These are phyloP conservation scores for Drosophila elegans DNA, from an alignment of 1,140 invertebrate genomes.

Conservation along the genomic window DNA sequence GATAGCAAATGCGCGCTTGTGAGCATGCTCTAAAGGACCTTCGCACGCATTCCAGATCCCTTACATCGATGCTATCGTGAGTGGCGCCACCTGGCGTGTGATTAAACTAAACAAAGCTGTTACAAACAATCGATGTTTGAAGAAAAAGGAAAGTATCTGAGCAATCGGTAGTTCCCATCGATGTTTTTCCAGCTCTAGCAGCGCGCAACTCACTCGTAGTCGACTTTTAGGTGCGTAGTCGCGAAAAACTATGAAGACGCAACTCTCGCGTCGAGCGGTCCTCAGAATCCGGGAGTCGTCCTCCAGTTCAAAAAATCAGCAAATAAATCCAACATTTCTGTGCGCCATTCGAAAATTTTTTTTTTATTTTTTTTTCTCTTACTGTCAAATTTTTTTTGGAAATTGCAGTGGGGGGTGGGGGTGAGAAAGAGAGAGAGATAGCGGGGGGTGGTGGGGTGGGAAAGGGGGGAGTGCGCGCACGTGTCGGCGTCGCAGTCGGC, in stretches of 20 bases:
- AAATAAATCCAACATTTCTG: constrained; percentile 31
- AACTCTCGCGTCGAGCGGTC: constrained; percentile 47
- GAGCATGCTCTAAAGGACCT: no score
- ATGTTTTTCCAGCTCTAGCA: neutral
- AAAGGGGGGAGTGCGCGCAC: constrained; percentile 14
- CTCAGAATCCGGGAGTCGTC: constrained; percentile 38
- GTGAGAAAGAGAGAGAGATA: neutral
- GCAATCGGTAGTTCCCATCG: neutral
- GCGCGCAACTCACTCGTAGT: constrained; percentile 61
- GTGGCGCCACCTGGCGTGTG: neutral
- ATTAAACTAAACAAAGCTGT: neutral
- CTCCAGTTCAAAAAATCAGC: constrained; percentile 23
- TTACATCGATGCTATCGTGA: neutral
- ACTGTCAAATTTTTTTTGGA: constrained; percentile 24
- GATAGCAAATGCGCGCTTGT: neutral
- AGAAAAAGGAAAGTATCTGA: neutral
- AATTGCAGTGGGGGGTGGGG: constrained; percentile 7
- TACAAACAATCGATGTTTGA: neutral
- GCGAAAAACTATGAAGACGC: constrained; percentile 42
- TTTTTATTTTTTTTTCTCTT: constrained; percentile 15
- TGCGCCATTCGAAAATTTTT: constrained; percentile 32
- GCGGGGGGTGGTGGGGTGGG: constrained; percentile 1
- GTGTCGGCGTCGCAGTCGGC: constrained; percentile 29
- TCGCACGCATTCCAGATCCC: no score
- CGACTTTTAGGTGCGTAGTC: constrained; percentile 84